phyloP scores from a whole-genome alignment of 2,888 invertebrate genomes.

The Melangyna quadrimaculata region DNA sequence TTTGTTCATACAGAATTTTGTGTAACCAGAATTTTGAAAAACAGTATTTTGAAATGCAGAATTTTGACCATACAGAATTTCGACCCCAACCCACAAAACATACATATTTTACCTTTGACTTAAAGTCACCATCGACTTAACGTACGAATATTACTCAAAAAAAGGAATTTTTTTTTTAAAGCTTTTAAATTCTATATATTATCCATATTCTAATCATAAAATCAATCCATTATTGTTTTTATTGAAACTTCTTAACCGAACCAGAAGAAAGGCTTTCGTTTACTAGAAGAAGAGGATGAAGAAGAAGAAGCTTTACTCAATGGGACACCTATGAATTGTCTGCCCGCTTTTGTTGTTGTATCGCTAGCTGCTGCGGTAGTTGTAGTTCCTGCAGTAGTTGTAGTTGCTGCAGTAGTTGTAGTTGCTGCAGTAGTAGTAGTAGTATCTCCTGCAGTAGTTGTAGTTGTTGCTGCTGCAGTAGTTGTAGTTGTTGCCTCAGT shows the following conservation, averaged over 20 bases:
- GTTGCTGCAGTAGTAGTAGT: background rate
- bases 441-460: background rate
- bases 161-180: background rate
- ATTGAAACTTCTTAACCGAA: background rate
- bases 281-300: background rate
- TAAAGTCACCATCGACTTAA: too few species aligned
- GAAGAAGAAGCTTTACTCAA: background rate
- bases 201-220: background rate
- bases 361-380: background rate
- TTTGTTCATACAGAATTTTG: too few species aligned
- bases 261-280: background rate
- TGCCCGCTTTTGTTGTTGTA: slow-evolving; percentile 3
- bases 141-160: too few species aligned
- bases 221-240: background rate
- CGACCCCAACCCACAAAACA: too few species aligned
- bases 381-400: background rate
- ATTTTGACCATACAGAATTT: too few species aligned
- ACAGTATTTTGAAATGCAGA: too few species aligned
- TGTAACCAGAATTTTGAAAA: too few species aligned
- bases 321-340: background rate
- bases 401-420: background rate
- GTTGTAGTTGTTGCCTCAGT: background rate
- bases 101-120: too few species aligned
- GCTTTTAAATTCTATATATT: background rate
- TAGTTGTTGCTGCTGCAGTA: background rate